A percentile compares a stretch with the other conserved stretches of the same genome.
Conservation (phyloP, 1,140 invertebrate species). For the Aphaenogaster rudis region DNA sequence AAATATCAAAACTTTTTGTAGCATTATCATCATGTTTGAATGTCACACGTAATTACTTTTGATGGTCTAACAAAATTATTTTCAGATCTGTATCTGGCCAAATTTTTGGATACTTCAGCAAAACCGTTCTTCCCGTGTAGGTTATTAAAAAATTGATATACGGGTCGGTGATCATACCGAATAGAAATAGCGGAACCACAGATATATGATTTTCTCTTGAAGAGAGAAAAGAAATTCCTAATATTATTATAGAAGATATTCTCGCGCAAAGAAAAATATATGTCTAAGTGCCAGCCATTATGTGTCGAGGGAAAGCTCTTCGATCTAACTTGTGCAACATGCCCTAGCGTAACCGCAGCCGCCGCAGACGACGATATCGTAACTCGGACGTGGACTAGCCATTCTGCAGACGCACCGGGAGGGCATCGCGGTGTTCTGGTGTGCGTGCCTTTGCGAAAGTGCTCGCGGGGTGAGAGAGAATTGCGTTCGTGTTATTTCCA, state of each 20-base stretch:
- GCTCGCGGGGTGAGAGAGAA: background rate
- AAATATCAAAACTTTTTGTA: no score
- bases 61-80: no score
- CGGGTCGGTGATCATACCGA: background rate
- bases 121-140: no score
- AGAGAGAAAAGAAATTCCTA: background rate
- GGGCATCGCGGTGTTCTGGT: constrained; percentile 18
- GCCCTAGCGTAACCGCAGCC: constrained; percentile 14
- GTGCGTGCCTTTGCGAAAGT: constrained; percentile 21
- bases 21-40: no score
- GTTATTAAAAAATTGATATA: constrained; percentile 5
- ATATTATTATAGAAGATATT: background rate
- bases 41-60: no score
- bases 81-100: no score
- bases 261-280: background rate
- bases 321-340: constrained; percentile 33
- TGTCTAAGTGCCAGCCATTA: background rate
- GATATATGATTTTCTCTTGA: background rate
- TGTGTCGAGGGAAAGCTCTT: constrained; percentile 17
- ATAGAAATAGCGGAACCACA: background rate
- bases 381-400: constrained; percentile 22
- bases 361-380: constrained; percentile 38
- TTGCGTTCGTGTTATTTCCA: constrained; percentile 34
- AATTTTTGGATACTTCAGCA: no score
- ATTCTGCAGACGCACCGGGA: constrained; percentile 37